Evolutionary conservation across 2,888 invertebrate genomes (phyloP).

Genomic region (Dasypogon diadema): DNA sequence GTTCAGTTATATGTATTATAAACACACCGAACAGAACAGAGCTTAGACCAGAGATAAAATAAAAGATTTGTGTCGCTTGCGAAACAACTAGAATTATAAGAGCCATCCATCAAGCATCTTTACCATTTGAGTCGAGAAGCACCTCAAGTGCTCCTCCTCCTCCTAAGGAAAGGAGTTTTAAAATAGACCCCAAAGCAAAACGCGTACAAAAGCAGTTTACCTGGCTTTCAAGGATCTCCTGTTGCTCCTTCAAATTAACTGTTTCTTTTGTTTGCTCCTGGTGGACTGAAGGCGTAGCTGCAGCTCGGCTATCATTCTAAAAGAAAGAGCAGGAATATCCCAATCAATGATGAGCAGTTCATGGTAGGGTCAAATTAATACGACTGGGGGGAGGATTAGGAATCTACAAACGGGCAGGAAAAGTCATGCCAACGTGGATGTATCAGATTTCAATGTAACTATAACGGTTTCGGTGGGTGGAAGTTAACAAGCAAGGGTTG

Average conservation of each 20-base stretch:
- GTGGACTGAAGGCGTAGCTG: background rate
- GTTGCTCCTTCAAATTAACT: slow-evolving; percentile 37
- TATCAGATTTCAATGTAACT: too few species aligned
- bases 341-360: background rate
- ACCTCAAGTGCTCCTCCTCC: background rate
- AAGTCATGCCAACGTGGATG: too few species aligned
- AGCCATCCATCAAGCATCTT: slow-evolving; percentile 4
- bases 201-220: slow-evolving; percentile 25
- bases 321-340: background rate
- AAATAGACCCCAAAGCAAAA: slow-evolving; percentile 19
- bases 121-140: background rate
- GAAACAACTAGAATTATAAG: slow-evolving; percentile 1
- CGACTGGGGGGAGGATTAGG: too few species aligned
- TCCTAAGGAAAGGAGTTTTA: background rate
- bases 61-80: background rate
- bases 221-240: slow-evolving; percentile 38
- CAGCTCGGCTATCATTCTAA: slow-evolving; percentile 40
- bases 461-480: too few species aligned
- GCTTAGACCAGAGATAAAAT: background rate
- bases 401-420: too few species aligned
- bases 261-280: slow-evolving; percentile 35
- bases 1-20: too few species aligned
- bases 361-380: too few species aligned
- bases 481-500: too few species aligned
- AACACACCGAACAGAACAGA: too few species aligned